Evolutionary conservation across 1,140 invertebrate species (phyloP), one percentile per base, ranked within the genome.

Genomic region (Littorina saxatilis): DNA sequence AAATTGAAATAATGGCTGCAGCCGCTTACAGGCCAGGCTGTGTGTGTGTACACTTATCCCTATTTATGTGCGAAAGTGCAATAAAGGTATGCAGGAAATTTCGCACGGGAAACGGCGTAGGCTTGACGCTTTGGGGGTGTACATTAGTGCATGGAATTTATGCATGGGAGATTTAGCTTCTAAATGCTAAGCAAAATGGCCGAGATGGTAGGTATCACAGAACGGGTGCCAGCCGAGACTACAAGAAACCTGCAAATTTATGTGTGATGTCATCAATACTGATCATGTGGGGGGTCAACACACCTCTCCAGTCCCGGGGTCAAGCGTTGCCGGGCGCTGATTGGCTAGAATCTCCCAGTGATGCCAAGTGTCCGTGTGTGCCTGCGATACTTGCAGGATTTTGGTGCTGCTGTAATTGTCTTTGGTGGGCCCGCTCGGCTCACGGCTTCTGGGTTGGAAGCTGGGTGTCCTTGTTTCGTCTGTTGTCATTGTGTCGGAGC

Each of bases 371-470:
- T n/a, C 17, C 27, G 55, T 47, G 74, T 77, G 50, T 58, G 74
- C 20, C 74, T 77, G 74, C 39, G 35, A 78, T 32, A 61, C 37
- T 78, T 63, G 76, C 76, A 78, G 76, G 58, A 78, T 78, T 78
- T 63, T 23, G 76, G 55, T 63, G 76, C 58, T 63, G 40, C 55
- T 29, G 50, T 78, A 66, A 63, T 78, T 73, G 39, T 73, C 55
- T 63, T 78, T 52, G 58, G 74, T 76, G 50, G 74, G 50, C 27
- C 52, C 37, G 74, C 50, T 58, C 35, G 13, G 68, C 40, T 20
- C 7, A 2, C 37, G 35, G 52, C 74, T 76, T n/a, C 74, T 61
- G 50, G 74, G 61, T 20, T 13, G 32, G 29, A 17, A 76, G 74
- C 50, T 39, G 32, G 58, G 74, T 63, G n/a, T 63, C 32, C 35